Evolutionary conservation across 1,140 invertebrate genomes (phyloP), one percentile per base, ranked within the genome.

Genomic region (Macrosteles quadrilineatus): DNA sequence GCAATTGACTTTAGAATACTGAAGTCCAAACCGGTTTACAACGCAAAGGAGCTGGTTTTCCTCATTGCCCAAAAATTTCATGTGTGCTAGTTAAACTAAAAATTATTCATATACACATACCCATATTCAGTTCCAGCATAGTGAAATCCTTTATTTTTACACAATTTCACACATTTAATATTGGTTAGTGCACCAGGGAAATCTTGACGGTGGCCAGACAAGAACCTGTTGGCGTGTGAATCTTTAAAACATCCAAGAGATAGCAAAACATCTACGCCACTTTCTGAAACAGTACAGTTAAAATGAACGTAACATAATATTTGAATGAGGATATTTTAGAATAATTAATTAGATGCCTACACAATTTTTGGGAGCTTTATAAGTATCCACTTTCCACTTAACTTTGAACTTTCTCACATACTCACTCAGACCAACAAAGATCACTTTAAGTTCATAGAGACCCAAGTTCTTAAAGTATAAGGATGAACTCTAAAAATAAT

Each of bases 91-190:
- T n/a, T n/a, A n/a, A n/a, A n/a, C n/a, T n/a, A n/a, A n/a, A n/a
- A n/a, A n/a, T n/a, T n/a, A n/a, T n/a, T n/a, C n/a, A n/a, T n/a
- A n/a, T n/a, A 67, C n/a, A 23, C 47, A 43, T 47, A 72, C 71
- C 63, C 68, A 62, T 69, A 65, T 72, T 72, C 21, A 11, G 68
- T 68, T 43, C 71, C 71, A 32, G 71, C 43, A 59, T 67, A 72
- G 3, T 4, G 47, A 50, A 11, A 50, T 50, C 47, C 47, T 50
- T 6, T 50, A 9, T 50, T 50, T 21, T 21, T 17, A 50, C 47
- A 50, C 14, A 50, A 21, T 21, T 21, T 50, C 21, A 21, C 47
- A 50, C 47, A 50, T 21, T 9, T 3, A 3, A 9, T 4, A 19
- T 50, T 50, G 3, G 47, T 50, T 4, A 50, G 47, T 4, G n/a